These are phyloP conservation scores for Cichladusa arquata DNA, from an alignment of 2,113 vertebrate species.

Conservation along the genomic window DNA sequence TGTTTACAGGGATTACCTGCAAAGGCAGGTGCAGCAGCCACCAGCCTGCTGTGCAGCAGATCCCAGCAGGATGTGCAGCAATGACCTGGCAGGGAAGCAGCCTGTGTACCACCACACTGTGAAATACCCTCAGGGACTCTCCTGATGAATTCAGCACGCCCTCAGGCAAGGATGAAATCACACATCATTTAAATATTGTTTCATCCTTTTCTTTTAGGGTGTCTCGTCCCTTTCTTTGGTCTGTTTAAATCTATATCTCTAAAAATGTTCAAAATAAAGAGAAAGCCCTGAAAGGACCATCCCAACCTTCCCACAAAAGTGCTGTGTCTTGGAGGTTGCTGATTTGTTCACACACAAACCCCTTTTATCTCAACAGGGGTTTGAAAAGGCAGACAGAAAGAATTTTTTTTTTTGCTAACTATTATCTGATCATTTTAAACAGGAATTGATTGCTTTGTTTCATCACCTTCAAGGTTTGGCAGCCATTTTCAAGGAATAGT, in stretches of 20 bases:
- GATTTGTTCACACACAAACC: not conserved
- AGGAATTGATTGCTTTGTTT: slow-evolving; percentile 31
- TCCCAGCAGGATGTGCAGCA: slow-evolving; percentile 79
- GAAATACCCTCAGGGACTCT: slow-evolving; percentile 80
- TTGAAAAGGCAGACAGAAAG: not conserved
- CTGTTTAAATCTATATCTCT: slow-evolving; percentile 1
- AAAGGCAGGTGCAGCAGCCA: not conserved
- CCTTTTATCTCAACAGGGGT: not conserved
- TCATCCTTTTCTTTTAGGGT: slow-evolving; percentile 18
- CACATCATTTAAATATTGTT: slow-evolving; percentile 76
- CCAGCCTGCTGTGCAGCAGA: not conserved
- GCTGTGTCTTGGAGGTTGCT: not conserved
- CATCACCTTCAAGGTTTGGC: not conserved
- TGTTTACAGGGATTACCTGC: not conserved
- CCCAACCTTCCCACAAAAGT: not conserved
- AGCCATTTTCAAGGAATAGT: not conserved
- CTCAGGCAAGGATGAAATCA: slow-evolving; percentile 68
- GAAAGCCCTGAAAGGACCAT: not conserved
- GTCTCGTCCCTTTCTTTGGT: slow-evolving; percentile 13
- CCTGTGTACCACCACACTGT: slow-evolving; percentile 64
- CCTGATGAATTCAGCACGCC: slow-evolving; percentile 76
- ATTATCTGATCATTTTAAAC: slow-evolving; percentile 34
- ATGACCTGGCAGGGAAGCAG: slow-evolving; percentile 85
- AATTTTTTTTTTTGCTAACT: not conserved
- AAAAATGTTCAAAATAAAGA: slow-evolving; percentile 52